Conservation (phyloP, 1,140 invertebrate genomes). For the Drosophila auraria region DNA sequence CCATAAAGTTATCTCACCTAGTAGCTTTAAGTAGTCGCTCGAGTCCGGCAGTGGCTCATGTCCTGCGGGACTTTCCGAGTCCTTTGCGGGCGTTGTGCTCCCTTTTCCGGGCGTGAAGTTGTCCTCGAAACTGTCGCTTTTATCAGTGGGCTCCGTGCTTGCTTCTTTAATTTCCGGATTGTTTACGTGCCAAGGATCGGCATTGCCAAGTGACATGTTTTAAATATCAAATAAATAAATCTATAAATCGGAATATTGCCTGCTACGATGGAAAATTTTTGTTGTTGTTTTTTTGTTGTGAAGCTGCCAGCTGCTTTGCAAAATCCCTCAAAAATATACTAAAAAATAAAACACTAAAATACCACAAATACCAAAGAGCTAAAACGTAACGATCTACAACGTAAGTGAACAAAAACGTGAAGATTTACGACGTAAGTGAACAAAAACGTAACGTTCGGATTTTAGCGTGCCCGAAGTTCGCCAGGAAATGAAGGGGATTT, state of each 20-base stretch:
- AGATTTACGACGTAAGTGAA: no score
- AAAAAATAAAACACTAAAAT: no score
- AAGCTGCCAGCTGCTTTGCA: not conserved
- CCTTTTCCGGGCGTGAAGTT: constrained; percentile 81
- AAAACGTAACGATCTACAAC: no score
- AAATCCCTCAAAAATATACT: no score
- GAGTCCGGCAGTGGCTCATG: constrained; percentile 84
- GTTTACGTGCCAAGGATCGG: constrained; percentile 72
- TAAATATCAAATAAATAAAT: constrained; percentile 22
- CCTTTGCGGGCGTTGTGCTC: constrained; percentile 14
- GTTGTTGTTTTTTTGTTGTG: constrained; percentile 3
- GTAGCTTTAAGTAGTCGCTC: constrained; percentile 68
- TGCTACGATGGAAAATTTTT: constrained; percentile 11
- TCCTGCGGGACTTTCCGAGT: not conserved
- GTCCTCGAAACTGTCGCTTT: constrained; percentile 85
- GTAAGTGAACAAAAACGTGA: no score
- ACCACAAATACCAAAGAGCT: no score
- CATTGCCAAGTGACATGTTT: constrained; percentile 72
- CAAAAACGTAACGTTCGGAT: no score
- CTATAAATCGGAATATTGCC: constrained; percentile 19
- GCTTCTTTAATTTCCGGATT: constrained; percentile 35
- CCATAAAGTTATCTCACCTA: constrained; percentile 38
- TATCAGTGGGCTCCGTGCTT: constrained; percentile 14
- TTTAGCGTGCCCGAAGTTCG: no score
- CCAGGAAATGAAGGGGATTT: no score